Evolutionary conservation across 2,113 vertebrate species (phyloP).

Genomic region (Zosterops pallidus): DNA sequence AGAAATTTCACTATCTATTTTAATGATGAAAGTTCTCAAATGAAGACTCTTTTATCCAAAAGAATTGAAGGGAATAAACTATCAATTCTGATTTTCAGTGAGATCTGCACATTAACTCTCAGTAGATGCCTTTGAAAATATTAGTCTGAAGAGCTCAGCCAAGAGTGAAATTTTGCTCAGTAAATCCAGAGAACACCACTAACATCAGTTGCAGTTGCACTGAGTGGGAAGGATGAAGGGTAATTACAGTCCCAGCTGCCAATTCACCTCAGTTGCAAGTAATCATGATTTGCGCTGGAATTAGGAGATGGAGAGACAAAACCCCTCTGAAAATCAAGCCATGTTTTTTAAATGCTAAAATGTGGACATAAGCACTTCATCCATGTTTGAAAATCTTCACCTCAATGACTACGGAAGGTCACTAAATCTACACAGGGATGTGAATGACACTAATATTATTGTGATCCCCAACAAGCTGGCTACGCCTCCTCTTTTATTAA

Average conservation of each 20-base stretch:
- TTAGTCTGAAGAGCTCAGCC: background rate
- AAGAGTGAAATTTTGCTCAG: conserved; percentile 11
- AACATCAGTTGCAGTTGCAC: background rate
- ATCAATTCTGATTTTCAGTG: background rate
- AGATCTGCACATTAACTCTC: background rate
- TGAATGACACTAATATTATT: background rate
- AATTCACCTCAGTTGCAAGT: background rate
- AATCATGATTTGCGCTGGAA: conserved; percentile 21
- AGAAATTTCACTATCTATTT: background rate
- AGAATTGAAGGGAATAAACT: background rate
- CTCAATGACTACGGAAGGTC: background rate
- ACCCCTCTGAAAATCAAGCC: background rate
- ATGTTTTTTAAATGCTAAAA: background rate
- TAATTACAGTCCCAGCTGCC: conserved; percentile 21
- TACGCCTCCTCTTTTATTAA: background rate
- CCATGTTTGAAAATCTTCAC: background rate
- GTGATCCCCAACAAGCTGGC: background rate
- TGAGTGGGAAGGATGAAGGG: background rate
- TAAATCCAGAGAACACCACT: background rate
- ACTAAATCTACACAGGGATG: background rate
- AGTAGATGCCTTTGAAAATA: background rate
- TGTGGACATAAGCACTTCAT: background rate
- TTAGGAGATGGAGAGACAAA: background rate
- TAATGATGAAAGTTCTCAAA: background rate
- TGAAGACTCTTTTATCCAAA: background rate